Base-by-base conservation (phyloP, 2,888 invertebrate genomes). In the Diadromus collaris region DNA sequence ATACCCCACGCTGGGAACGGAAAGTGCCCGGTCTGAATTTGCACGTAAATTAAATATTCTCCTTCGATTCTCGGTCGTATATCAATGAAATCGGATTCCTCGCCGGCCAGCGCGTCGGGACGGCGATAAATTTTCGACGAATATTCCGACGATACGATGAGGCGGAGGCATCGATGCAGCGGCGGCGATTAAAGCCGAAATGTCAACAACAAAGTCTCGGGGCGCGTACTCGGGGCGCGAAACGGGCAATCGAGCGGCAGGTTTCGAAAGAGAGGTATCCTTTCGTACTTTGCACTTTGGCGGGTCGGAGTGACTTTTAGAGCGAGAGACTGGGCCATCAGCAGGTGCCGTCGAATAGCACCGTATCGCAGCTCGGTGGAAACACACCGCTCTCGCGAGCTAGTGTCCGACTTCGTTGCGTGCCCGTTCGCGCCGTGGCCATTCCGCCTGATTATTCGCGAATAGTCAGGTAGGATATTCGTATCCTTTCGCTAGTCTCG, bases 361-460 rank as follows among this genome's bases (percentile, higher is more conserved):
- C 46, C 48, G 48, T 48, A 32, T 69, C 19, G 44, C 34, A 44
- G 44, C 16, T 58, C 38, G 38, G 38, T 19, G 38, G n/a, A n/a
- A 54, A n/a, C 46, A 41, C 65, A 69, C 73, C 27, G 16, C 7
- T 29, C 76, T 69, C 51, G 46, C 65, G 71, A 77, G 82, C 83
- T 86, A 82, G 83, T 68, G 76, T 82, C 60, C 54, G 80, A 44
- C 69, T 80, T 80, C 79, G 83, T 83, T 75, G 83, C 83, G 82
- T 85, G 85, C 76, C 56, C 60, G 60, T 38, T 76, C n/a, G 16
- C 19, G 29, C 64, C 48, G 72, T 29, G n/a, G 16, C 76, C 73
- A 69, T 79, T 76, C 68, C 78, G 79, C 65, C 74, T 80, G 76
- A 78, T 76, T 80, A 83, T 84, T 82, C 75, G 81, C 81, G 78